A percentile compares a stretch with the other conserved stretches of the same genome.
phyloP scores from a whole-genome alignment of 2,113 vertebrate species.

The Silurus glanis region DNA sequence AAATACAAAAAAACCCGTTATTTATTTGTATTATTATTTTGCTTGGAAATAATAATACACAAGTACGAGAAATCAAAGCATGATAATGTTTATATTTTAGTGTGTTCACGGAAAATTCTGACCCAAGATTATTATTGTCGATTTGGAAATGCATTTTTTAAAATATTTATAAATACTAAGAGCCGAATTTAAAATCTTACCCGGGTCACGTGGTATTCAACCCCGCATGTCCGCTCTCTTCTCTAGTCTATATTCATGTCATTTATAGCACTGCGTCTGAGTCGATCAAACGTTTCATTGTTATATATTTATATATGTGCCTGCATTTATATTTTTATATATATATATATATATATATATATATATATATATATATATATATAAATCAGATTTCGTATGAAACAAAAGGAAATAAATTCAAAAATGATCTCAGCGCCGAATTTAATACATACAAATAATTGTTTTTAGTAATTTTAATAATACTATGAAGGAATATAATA shows the following conservation, averaged over 20 bases:
- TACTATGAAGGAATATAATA: not conserved
- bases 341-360: no score
- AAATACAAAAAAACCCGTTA: not conserved
- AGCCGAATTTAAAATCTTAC: not conserved
- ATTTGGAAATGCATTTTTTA: no score
- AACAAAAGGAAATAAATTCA: no score
- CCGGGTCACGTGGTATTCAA: not conserved
- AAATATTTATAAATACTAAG: not conserved
- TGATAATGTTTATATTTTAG: not conserved
- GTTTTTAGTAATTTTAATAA: not conserved
- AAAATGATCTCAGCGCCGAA: not conserved
- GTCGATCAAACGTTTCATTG: not conserved
- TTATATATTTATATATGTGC: not conserved
- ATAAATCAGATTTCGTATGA: no score
- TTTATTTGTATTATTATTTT: not conserved
- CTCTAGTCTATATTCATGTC: not conserved
- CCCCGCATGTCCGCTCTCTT: not conserved
- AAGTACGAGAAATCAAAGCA: not conserved
- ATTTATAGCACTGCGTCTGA: not conserved
- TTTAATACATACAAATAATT: not conserved
- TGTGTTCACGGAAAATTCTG: not conserved
- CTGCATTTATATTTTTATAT: not conserved
- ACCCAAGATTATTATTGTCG: not conserved
- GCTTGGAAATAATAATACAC: not conserved
- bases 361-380: no score